Evolutionary conservation across 2,888 invertebrate species (phyloP).

Genomic region (Mythimna loreyi): DNA sequence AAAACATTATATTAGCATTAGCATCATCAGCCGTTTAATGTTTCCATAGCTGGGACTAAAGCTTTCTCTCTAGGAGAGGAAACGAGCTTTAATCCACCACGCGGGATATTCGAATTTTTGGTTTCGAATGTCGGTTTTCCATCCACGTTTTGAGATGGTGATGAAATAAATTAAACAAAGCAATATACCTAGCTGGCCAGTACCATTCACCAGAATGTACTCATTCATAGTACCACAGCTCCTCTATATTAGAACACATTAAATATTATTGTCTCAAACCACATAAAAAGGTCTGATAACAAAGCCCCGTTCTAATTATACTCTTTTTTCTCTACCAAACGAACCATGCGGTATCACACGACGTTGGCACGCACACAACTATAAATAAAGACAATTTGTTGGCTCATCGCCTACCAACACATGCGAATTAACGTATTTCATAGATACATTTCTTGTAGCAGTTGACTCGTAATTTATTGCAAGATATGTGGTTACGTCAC

Average conservation of each 20-base stretch:
- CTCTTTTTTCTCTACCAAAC: conserved; percentile 24
- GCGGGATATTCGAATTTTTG: too few relatives aligned
- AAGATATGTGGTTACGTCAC: conserved; percentile 30
- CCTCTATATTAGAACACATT: too few relatives aligned
- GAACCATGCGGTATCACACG: conserved; percentile 50
- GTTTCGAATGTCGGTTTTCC: too few relatives aligned
- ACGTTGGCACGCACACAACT: conserved; percentile 55
- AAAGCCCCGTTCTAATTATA: conserved; percentile 34
- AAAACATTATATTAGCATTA: neutral
- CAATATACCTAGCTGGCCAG: too few relatives aligned
- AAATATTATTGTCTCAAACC: neutral
- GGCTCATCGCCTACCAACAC: conserved; percentile 60
- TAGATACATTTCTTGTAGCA: conserved; percentile 52
- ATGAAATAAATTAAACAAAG: too few relatives aligned
- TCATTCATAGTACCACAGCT: too few relatives aligned
- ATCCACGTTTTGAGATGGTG: too few relatives aligned
- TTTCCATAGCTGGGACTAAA: too few relatives aligned
- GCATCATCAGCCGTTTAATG: too few relatives aligned
- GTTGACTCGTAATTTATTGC: conserved; percentile 43
- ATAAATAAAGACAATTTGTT: conserved; percentile 63
- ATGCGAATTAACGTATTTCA: conserved; percentile 54
- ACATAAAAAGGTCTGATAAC: conserved; percentile 9
- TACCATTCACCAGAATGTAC: too few relatives aligned
- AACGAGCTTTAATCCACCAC: too few relatives aligned
- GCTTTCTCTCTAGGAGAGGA: too few relatives aligned